Evolutionary conservation across 2,113 vertebrate genomes (phyloP).

Genomic region (Pluvialis apricaria): DNA sequence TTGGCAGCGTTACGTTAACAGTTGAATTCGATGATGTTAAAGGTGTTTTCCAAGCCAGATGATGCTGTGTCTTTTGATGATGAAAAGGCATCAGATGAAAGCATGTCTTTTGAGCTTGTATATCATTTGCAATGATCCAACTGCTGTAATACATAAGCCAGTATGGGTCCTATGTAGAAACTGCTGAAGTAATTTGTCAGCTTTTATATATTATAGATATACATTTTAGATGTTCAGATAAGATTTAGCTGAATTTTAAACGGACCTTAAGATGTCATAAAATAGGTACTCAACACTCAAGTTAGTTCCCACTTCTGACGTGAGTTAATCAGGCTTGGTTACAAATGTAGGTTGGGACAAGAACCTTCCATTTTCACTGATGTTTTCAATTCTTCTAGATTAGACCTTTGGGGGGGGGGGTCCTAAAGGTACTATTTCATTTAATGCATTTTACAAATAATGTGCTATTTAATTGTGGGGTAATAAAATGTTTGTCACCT

Average conservation of each 20-base stretch:
- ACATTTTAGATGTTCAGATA: background rate
- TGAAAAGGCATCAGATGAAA: no score
- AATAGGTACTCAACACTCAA: background rate
- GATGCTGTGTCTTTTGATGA: no score
- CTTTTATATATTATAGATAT: background rate
- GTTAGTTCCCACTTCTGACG: background rate
- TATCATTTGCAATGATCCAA: background rate
- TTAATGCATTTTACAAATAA: background rate
- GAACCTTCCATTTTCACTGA: background rate
- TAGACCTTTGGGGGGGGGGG: background rate
- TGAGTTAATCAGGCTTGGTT: background rate
- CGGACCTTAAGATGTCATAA: background rate
- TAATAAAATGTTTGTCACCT: background rate
- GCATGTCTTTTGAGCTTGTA: background rate
- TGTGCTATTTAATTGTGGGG: background rate
- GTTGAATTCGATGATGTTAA: background rate
- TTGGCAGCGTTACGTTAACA: background rate
- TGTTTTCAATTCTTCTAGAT: background rate
- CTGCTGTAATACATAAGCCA: background rate
- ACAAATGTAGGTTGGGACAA: background rate
- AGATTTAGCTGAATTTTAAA: background rate
- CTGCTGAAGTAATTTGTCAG: background rate
- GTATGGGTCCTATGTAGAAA: background rate
- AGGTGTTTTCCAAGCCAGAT: background rate
- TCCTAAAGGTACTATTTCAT: background rate